A percentile compares a stretch with the other conserved stretches of the same genome.
Evolutionary conservation across 2,888 invertebrate species (phyloP).

Genomic region (Helobdella robusta): DNA sequence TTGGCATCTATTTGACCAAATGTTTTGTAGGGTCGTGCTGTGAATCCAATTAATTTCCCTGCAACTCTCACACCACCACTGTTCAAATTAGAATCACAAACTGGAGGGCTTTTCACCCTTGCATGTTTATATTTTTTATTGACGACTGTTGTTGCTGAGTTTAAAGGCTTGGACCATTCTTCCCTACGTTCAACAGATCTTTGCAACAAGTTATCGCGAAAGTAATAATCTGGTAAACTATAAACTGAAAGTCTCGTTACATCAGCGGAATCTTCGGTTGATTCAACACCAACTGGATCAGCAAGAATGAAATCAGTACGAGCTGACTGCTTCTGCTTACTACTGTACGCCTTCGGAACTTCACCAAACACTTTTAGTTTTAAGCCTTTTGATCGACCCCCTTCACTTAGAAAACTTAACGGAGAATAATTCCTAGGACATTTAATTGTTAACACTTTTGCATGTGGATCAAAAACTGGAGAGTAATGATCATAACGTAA

Average conservation of each 20-base stretch:
- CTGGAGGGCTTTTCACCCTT: not conserved
- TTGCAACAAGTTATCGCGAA: not conserved
- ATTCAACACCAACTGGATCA: constrained; percentile 12
- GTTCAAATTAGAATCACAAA: not conserved
- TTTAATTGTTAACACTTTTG: not conserved
- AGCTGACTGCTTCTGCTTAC: not conserved
- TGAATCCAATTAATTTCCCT: constrained; percentile 22
- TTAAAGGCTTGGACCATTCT: constrained; percentile 2
- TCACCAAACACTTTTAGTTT: constrained; percentile 1
- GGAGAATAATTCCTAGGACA: constrained; percentile 6
- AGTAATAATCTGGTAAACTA: constrained; percentile 16
- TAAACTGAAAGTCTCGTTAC: not conserved
- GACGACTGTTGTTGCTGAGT: not conserved
- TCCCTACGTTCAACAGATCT: not conserved
- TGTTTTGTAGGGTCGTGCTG: constrained; percentile 14
- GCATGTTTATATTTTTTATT: not conserved
- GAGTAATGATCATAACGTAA: not conserved
- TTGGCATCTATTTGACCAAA: constrained; percentile 19
- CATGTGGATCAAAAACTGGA: constrained; percentile 6
- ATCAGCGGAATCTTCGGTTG: constrained; percentile 3
- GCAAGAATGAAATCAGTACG: constrained; percentile 12
- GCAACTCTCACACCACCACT: not conserved
- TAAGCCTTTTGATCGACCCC: not conserved
- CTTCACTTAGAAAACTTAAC: constrained; percentile 17
- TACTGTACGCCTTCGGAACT: constrained; percentile 21